Conservation (phyloP, 2,888 invertebrate species). For the Cryptocephalus primarius region DNA sequence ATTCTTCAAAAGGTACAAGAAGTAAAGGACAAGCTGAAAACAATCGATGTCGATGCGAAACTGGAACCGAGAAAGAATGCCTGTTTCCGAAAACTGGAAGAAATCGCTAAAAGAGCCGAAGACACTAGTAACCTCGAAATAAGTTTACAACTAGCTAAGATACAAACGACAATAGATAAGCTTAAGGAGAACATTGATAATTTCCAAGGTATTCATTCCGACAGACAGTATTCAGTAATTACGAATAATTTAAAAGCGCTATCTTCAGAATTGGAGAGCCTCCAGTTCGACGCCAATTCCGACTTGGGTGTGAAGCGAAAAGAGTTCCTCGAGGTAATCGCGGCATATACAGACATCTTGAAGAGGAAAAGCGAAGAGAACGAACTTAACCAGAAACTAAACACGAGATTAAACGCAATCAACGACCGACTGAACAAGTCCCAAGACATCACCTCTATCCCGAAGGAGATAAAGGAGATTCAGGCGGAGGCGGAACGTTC, state of each 20-base stretch:
- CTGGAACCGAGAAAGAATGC: not conserved
- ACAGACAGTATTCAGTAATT: not conserved
- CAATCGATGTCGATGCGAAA: not conserved
- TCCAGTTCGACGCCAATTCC: not conserved
- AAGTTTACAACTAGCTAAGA: not conserved
- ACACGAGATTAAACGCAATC: not conserved
- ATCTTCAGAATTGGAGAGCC: slow-evolving; percentile 1
- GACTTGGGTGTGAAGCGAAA: not conserved
- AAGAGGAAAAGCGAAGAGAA: slow-evolving; percentile 1
- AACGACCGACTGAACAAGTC: not conserved
- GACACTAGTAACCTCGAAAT: not conserved
- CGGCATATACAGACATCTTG: not conserved
- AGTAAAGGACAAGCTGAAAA: not conserved
- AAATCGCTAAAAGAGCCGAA: not conserved
- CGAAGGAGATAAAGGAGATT: slow-evolving; percentile 1
- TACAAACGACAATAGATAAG: not conserved
- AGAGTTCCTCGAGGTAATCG: not conserved
- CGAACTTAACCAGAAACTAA: not conserved
- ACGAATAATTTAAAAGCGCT: not conserved
- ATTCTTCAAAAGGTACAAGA: not conserved
- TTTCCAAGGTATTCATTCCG: not conserved
- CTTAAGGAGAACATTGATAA: not conserved
- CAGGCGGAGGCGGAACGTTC: slow-evolving; percentile 1
- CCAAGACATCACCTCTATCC: slow-evolving; percentile 2
- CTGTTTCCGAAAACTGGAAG: not conserved